Base-by-base conservation (phyloP, 2,797 vertebrate species). In the Poeciliopsis paucimaculata region DNA sequence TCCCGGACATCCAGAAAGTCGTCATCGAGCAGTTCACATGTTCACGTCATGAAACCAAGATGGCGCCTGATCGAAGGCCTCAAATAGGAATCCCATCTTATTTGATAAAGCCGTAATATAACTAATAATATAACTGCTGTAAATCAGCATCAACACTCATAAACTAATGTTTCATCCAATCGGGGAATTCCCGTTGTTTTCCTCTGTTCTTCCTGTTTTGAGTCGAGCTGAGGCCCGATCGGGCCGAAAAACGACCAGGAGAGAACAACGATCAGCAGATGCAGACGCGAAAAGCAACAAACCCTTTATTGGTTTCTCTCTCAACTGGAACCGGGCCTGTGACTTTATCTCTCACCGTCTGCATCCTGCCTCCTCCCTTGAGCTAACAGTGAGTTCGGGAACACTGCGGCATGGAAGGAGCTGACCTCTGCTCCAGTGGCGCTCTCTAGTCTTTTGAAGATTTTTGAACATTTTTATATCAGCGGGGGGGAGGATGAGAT, bases 261-360 rank as follows among this genome's bases (percentile, higher is more conserved):
- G 5, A 36, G 10, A 49, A 36, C 31, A n/a, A 34, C 15, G 20
- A 9, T 28, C 51, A 18, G 20, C 20, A 47, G 18, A 5, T 8
- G 18, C 15, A 41, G 26, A 26, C 31, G 34, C 31, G 28, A 23
- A 73, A 68, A 72, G 26, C 60, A 53, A 45, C 36, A 79, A 62
- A 45, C 18, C 36, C 7, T 28, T 18, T 53, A 23, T 66, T 66
- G 55, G 51, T 31, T 15, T 20, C 8, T 26, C n/a, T 20, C n/a
- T 20, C 31, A 16, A 45, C 57, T 15, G 26, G 39, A 49, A 43
- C 28, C 2, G 62, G 26, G 64, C 16, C 72, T 41, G 55, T 74
- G 66, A 71, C 64, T 76, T 83, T 68, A 85, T 87, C 87, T 89
- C 72, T 73, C 86, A 70, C 84, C 76, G 72, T 76, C 82, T 83